These are phyloP conservation scores for Hololepta plana DNA, from an alignment of 2,888 invertebrate species.

Conservation along the genomic window DNA sequence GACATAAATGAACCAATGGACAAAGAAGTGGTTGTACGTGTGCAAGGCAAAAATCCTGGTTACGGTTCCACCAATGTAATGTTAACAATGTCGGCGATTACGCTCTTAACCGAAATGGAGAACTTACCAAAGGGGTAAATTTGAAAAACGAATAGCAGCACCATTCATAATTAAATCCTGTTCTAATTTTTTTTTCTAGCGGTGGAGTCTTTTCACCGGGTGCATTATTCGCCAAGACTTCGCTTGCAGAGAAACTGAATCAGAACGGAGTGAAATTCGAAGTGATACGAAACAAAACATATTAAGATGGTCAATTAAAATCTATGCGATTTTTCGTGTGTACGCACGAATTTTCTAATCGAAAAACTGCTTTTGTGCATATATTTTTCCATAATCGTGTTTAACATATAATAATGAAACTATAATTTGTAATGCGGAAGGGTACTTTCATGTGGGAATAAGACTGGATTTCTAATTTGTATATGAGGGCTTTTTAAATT, in stretches of 20 bases:
- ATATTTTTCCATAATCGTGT: too few relatives aligned
- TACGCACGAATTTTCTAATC: too few relatives aligned
- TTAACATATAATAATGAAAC: too few relatives aligned
- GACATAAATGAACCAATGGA: constrained; percentile 39
- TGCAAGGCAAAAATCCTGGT: constrained; percentile 53
- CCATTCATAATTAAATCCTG: too few relatives aligned
- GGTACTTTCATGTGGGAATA: too few relatives aligned
- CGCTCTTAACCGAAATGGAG: constrained; percentile 52
- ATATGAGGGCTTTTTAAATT: too few relatives aligned
- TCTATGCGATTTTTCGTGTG: too few relatives aligned
- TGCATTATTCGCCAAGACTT: constrained; percentile 68
- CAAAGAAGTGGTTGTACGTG: constrained; percentile 44
- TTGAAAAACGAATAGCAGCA: too few relatives aligned
- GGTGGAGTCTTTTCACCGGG: constrained; percentile 81
- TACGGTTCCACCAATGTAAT: constrained; percentile 68
- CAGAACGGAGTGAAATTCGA: constrained; percentile 58
- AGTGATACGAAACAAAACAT: constrained; percentile 21
- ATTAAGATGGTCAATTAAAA: too few relatives aligned
- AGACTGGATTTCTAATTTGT: too few relatives aligned
- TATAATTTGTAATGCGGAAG: too few relatives aligned
- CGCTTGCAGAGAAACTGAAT: constrained; percentile 52
- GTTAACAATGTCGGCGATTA: constrained; percentile 53
- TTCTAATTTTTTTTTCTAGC: constrained; percentile 31
- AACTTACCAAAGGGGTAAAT: constrained; percentile 57
- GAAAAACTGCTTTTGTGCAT: too few relatives aligned